Evolutionary conservation across 2,797 vertebrate species (phyloP).

Genomic region (Anas georgica): DNA sequence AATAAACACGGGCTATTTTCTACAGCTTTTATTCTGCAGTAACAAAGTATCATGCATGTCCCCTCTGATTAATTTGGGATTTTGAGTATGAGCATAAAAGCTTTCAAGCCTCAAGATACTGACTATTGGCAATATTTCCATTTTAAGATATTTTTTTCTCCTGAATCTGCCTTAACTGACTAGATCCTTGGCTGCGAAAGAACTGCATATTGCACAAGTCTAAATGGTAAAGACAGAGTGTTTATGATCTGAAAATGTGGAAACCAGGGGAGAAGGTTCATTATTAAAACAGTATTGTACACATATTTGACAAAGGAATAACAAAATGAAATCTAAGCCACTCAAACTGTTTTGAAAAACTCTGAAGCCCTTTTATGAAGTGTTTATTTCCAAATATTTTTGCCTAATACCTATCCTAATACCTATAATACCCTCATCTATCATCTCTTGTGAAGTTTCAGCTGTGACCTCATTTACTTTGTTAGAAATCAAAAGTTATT

Average conservation of each 20-base stretch:
- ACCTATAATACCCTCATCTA: not conserved
- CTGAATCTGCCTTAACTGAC: not conserved
- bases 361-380: not conserved
- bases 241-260: not conserved
- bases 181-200: not conserved
- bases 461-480: not conserved
- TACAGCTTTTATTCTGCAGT: not conserved
- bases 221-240: not conserved
- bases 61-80: not conserved
- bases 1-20: not conserved
- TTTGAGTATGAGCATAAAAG: not conserved
- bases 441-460: not conserved
- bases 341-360: not conserved
- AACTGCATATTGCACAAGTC: not conserved
- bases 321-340: not conserved
- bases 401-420: not conserved
- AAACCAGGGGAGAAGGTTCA: not conserved
- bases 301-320: not conserved
- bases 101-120: accelerated
- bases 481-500: not conserved
- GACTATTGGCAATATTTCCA: not conserved
- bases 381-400: not conserved
- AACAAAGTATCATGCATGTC: not conserved
- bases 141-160: not conserved
- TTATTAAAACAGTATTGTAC: not conserved